These are phyloP conservation scores for Hirtodrosophila trivittata DNA, from an alignment of 2,888 invertebrate genomes.

Conservation along the genomic window DNA sequence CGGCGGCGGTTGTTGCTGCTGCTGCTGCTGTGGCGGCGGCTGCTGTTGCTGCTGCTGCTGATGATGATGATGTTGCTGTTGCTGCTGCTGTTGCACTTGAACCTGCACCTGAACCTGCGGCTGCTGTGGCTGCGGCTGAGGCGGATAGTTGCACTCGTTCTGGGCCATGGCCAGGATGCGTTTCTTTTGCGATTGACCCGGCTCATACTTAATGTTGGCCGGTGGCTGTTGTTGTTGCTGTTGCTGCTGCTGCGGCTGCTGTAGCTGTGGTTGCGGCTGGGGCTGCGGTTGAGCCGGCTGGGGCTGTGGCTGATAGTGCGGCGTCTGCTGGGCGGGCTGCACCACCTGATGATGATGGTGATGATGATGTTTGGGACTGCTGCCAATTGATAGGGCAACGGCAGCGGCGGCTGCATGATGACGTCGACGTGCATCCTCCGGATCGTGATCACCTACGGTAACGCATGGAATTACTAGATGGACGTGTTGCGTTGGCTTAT, in stretches of 20 bases:
- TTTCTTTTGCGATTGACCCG: constrained; percentile 94
- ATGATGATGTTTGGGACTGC: constrained; percentile 75
- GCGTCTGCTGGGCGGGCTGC: constrained; percentile 57
- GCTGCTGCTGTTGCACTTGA: constrained; percentile 46
- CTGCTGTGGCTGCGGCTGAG: constrained; percentile 69
- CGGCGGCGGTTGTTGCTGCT: constrained; percentile 30
- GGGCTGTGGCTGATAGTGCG: constrained; percentile 54
- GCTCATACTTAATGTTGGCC: constrained; percentile 83
- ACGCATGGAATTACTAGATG: constrained; percentile 92
- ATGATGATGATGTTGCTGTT: constrained; percentile 29
- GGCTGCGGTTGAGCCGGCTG: constrained; percentile 43
- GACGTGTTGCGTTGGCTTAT: constrained; percentile 84
- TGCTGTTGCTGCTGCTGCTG: constrained; percentile 39
- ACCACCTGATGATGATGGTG: constrained; percentile 72
- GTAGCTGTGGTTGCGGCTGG: constrained; percentile 44
- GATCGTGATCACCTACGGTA: constrained; percentile 90
- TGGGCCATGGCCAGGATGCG: constrained; percentile 94
- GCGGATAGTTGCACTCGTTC: constrained; percentile 88
- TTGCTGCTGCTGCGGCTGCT: constrained; percentile 33
- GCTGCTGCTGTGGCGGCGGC: constrained; percentile 19
- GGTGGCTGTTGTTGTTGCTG: constrained; percentile 67
- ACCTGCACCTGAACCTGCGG: constrained; percentile 33
- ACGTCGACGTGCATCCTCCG: constrained; percentile 86
- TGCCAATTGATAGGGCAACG: constrained; percentile 33
- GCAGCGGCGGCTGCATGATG: constrained; percentile 67